A percentile compares a stretch with the other conserved stretches of the same genome.
Evolutionary conservation across 2,113 vertebrate genomes (phyloP).

Genomic region (Campylorhamphus procurvoides): DNA sequence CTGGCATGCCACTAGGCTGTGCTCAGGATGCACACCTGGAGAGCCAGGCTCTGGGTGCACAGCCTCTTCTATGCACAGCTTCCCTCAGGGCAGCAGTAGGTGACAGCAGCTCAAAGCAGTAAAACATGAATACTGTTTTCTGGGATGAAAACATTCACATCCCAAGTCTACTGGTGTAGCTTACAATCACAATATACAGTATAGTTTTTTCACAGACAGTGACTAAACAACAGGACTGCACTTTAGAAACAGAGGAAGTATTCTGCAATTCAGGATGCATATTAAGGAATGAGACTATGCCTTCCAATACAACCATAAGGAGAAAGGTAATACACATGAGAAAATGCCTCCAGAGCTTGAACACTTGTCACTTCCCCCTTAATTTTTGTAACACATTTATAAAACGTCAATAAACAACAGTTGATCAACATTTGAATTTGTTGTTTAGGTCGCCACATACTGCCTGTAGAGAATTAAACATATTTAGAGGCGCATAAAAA

Average conservation of each 20-base stretch:
- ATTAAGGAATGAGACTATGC: not conserved
- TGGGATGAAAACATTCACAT: not conserved
- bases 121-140: not conserved
- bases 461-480: not conserved
- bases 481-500: not conserved
- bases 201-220: not conserved
- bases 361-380: not conserved
- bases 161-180: not conserved
- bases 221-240: not conserved
- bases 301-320: not conserved
- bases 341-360: not conserved
- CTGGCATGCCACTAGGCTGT: not conserved
- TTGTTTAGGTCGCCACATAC: not conserved
- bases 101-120: not conserved
- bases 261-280: not conserved
- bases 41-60: not conserved
- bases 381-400: not conserved
- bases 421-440: not conserved
- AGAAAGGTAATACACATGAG: not conserved
- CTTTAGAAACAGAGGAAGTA: not conserved
- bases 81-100: not conserved
- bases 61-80: fast-evolving
- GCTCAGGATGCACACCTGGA: not conserved
- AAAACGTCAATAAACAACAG: not conserved
- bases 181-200: not conserved